phyloP scores from a whole-genome alignment of 2,113 vertebrate genomes.

The Martes martes region DNA sequence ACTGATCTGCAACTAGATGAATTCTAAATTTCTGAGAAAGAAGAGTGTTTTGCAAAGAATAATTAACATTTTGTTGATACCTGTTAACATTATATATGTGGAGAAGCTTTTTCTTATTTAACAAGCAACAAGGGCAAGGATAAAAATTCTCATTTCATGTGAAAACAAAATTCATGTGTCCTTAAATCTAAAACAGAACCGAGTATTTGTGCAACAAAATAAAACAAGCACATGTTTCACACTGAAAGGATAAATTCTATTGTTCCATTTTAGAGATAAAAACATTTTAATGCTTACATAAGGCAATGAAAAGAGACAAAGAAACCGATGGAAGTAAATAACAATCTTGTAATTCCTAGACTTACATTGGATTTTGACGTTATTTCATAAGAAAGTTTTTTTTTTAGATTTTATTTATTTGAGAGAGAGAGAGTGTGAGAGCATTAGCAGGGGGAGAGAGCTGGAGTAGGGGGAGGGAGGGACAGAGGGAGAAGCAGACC shows the following conservation, averaged over 20 bases:
- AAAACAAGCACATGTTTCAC: neutral
- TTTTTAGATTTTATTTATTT: neutral
- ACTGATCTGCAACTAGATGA: neutral
- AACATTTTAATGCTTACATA: neutral
- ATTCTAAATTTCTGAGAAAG: conserved; percentile 5
- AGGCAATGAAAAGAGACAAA: neutral
- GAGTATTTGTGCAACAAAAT: neutral
- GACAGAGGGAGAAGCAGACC: neutral
- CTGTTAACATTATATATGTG: neutral
- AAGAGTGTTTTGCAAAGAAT: neutral
- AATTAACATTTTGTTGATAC: neutral
- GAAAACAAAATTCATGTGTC: neutral
- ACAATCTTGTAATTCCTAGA: neutral
- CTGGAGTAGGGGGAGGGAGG: neutral
- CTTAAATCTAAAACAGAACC: neutral
- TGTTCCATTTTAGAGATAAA: neutral
- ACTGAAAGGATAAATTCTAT: neutral
- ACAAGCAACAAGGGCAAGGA: conserved; percentile 1
- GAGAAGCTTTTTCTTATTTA: conserved; percentile 16
- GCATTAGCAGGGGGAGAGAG: neutral
- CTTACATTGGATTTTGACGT: neutral
- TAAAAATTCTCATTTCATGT: neutral
- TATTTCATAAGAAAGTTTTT: neutral
- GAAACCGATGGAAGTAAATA: neutral
- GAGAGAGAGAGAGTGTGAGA: neutral